Evolutionary conservation across 1,140 invertebrate species (phyloP), one percentile per base, ranked within the genome.

Genomic region (Drosophila tani): DNA sequence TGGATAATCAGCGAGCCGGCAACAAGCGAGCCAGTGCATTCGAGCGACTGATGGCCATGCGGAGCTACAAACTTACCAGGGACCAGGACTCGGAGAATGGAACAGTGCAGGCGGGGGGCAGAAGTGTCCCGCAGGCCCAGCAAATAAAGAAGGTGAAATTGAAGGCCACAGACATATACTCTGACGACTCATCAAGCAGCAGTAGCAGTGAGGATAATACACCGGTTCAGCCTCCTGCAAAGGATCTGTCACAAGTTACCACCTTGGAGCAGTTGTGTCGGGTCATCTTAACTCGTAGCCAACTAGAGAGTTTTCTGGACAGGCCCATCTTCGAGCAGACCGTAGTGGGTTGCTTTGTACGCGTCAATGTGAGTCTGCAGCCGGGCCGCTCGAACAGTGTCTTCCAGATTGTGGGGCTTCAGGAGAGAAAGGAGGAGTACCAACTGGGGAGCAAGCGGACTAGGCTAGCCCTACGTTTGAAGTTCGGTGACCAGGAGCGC

Each of bases 241-340:
- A 38, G 19, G 24, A 21, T 8, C 8, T 15, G 5, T 0, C 14
- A 7, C 14, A 24, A 1, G 27, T 82, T 2, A 53, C 59, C 5
- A 56, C 19, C 0, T 11, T 45, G 11, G 46, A 50, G 21, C 55
- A 84, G 9, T 35, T 84, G 0, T 38, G 14, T 3, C 62, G 19
- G 8, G 73, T 40, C 8, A 7, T 85, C n/a, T 35, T 84, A 8
- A 78, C 59, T 2, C 82, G 81, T 3, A 40, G 15, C 15, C 63
- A 74, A 8, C 21, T 84, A 19, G 63, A 69, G 19, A 55, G 24
- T 6, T 74, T 85, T 3, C 11, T 85, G 19, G 74, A 78, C 3
- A 82, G 66, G 12, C 82, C 82, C 11, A 63, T 64, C 19, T 85
- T 85, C 24, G 65, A 60, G 19, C 3, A 70, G 64, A 69, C 68